These are phyloP conservation scores for Nasonia giraulti DNA, from an alignment of 1,140 invertebrate species.

Conservation along the genomic window DNA sequence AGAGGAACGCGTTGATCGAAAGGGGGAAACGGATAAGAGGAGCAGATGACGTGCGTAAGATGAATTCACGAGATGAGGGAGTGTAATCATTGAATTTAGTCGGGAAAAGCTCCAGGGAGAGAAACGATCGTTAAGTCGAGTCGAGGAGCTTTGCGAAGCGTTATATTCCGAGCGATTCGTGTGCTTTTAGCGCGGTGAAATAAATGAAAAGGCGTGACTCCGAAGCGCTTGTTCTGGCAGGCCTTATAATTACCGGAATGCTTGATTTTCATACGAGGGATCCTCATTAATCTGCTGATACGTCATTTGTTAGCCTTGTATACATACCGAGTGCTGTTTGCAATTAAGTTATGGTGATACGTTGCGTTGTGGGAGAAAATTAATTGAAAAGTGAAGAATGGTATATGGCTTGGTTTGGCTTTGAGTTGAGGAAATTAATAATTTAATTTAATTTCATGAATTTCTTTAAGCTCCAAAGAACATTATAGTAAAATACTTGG, in stretches of 20 bases:
- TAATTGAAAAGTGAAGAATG: background rate
- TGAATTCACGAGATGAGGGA: constrained; percentile 30
- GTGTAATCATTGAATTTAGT: constrained; percentile 36
- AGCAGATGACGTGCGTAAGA: constrained; percentile 21
- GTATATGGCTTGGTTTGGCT: background rate
- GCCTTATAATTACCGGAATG: background rate
- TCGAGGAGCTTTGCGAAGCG: background rate
- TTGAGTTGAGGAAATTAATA: background rate
- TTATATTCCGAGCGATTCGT: background rate
- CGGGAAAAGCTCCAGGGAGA: background rate
- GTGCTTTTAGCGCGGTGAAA: background rate
- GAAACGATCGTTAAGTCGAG: constrained; percentile 1
- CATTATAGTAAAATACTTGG: no score
- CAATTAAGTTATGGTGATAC: background rate
- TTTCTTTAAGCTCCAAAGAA: no score
- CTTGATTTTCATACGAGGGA: background rate
- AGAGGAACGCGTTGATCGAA: constrained; percentile 5
- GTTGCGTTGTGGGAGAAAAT: background rate
- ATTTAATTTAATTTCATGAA: no score
- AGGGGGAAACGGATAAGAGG: constrained; percentile 13
- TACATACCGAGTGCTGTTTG: no score
- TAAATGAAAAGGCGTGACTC: constrained; percentile 9
- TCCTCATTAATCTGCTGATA: background rate
- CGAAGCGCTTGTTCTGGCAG: background rate
- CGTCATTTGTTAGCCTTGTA: background rate